Conservation (phyloP, 2,113 vertebrate genomes). For the Mobula hypostoma region DNA sequence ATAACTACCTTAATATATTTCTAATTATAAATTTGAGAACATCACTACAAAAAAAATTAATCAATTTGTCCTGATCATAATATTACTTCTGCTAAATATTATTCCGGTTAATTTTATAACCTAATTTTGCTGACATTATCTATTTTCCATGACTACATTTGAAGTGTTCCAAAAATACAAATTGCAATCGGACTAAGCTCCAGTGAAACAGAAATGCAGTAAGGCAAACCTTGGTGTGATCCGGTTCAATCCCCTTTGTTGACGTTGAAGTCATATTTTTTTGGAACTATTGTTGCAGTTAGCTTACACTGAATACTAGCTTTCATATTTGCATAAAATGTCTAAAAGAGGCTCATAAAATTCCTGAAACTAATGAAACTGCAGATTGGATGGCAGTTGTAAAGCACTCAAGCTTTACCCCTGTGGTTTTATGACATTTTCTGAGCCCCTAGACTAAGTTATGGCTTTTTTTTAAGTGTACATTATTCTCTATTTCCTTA, state of each 20-base stretch:
- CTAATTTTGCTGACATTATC: constrained; percentile 2
- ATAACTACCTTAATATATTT: background rate
- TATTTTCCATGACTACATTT: background rate
- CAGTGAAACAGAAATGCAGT: no score
- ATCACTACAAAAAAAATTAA: background rate
- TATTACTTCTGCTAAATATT: background rate
- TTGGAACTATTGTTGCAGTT: background rate
- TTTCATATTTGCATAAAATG: constrained; percentile 11
- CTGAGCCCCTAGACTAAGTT: constrained; percentile 1
- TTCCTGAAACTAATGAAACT: background rate
- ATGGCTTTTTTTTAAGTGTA: background rate
- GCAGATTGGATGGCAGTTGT: background rate
- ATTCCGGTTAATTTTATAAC: background rate
- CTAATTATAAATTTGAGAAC: background rate
- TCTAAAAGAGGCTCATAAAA: background rate
- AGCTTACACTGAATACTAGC: background rate
- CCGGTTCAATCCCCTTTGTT: background rate
- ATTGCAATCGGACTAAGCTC: background rate
- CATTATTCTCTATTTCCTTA: constrained; percentile 30
- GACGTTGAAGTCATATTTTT: background rate
- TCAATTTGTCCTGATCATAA: background rate
- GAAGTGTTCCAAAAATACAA: constrained; percentile 11
- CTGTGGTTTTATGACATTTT: constrained; percentile 25
- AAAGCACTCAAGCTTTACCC: constrained; percentile 9
- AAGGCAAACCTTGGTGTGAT: background rate